phyloP scores from a whole-genome alignment of 2,888 invertebrate genomes.

The Autographa pulchrina region DNA sequence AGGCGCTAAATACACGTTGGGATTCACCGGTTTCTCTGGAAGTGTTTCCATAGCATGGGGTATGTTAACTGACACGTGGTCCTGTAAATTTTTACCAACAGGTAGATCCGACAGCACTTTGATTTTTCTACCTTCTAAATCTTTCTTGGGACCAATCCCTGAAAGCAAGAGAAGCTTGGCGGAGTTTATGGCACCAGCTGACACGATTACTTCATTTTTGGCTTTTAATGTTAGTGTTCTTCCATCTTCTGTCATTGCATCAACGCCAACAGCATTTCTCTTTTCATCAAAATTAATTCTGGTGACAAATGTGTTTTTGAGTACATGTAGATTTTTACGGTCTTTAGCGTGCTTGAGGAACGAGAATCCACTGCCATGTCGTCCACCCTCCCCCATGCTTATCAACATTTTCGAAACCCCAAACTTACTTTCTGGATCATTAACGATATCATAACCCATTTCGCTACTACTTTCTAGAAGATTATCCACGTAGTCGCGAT shows the following conservation, averaged over 20 bases:
- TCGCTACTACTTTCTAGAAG: conserved; percentile 34
- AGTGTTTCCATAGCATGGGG: conserved; percentile 32
- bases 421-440: conserved; percentile 33
- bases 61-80: conserved; percentile 82
- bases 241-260: conserved; percentile 20
- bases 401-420: conserved; percentile 29
- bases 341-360: conserved; percentile 34
- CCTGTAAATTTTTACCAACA: conserved; percentile 93
- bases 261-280: conserved; percentile 51
- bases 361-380: conserved; percentile 31
- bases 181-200: conserved; percentile 89
- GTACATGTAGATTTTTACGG: conserved; percentile 49
- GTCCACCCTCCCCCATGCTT: conserved; percentile 12
- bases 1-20: conserved; percentile 16
- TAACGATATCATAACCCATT: conserved; percentile 30
- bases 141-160: conserved; percentile 89
- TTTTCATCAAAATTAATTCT: conserved; percentile 49
- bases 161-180: conserved; percentile 90
- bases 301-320: conserved; percentile 53
- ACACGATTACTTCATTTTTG: conserved; percentile 89
- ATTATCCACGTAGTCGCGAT: background rate
- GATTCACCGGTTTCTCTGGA: conserved; percentile 9
- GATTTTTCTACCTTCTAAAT: conserved; percentile 82
- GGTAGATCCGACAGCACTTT: conserved; percentile 90
- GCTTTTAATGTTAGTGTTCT: conserved; percentile 65